Conservation (phyloP, 1,140 invertebrate species). For the Anoplophora glabripennis region DNA sequence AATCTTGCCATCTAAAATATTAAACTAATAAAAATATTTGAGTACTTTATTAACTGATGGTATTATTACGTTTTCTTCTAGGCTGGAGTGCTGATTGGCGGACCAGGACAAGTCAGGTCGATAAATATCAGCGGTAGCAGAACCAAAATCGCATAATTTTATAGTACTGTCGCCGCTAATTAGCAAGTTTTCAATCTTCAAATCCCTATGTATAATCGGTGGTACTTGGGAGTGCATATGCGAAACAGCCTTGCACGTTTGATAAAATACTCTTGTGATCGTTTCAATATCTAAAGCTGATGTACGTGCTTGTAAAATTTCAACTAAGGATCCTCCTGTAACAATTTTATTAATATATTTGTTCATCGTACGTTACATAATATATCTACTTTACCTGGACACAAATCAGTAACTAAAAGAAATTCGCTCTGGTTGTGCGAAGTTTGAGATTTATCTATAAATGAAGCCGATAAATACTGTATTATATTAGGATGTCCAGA, state of each 20-base stretch:
- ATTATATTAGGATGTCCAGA: slow-evolving; percentile 80
- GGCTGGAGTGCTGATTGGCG: slow-evolving; percentile 81
- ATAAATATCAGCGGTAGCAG: slow-evolving; percentile 82
- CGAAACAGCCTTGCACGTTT: slow-evolving; percentile 83
- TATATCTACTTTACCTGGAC: slow-evolving; percentile 32
- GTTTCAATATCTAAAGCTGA: slow-evolving; percentile 68
- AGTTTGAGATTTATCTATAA: slow-evolving; percentile 67
- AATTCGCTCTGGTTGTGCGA: slow-evolving; percentile 55
- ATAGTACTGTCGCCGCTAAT: slow-evolving; percentile 78
- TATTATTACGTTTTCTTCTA: slow-evolving; percentile 86
- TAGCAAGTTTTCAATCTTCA: slow-evolving; percentile 75
- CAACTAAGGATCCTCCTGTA: slow-evolving; percentile 74
- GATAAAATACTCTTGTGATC: slow-evolving; percentile 88
- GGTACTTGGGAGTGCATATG: slow-evolving; percentile 90
- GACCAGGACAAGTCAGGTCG: slow-evolving; percentile 87
- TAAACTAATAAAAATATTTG: slow-evolving; percentile 4
- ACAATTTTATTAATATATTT: neutral
- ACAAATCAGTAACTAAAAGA: slow-evolving; percentile 45
- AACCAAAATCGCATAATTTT: slow-evolving; percentile 99
- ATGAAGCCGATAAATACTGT: slow-evolving; percentile 72
- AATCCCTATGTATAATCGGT: slow-evolving; percentile 89
- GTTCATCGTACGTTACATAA: neutral
- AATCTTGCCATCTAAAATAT: slow-evolving; percentile 60
- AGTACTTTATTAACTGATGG: neutral
- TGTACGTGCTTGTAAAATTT: slow-evolving; percentile 67